Conservation (phyloP, 2,113 vertebrate genomes). For the Dicerorhinus sumatrensis region DNA sequence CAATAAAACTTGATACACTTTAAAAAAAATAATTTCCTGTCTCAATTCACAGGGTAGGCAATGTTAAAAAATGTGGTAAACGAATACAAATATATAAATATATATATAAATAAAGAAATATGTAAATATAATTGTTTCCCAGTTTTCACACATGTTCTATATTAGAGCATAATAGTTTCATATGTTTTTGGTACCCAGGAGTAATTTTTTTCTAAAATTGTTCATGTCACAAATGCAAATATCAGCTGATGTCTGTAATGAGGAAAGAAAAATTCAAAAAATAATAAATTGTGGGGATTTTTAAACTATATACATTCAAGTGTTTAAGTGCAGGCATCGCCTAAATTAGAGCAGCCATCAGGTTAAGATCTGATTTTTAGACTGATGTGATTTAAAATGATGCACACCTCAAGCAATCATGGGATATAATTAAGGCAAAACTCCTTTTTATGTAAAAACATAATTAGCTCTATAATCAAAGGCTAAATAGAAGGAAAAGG, state of each 20-base stretch:
- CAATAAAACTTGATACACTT: background rate
- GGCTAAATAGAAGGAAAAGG: background rate
- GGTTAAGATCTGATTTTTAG: background rate
- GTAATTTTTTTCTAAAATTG: conserved; percentile 3
- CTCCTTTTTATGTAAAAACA: background rate
- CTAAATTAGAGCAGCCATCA: background rate
- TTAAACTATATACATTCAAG: background rate
- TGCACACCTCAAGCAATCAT: background rate
- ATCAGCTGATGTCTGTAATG: background rate
- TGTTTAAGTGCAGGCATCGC: background rate
- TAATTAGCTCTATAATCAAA: background rate
- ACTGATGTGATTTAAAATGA: background rate
- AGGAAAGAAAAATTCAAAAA: background rate
- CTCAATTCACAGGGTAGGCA: background rate
- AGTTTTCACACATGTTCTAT: background rate
- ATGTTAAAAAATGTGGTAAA: conserved; percentile 19
- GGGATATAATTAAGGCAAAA: background rate
- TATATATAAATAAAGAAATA: background rate
- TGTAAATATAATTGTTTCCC: background rate
- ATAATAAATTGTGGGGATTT: background rate
- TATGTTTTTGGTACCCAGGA: background rate
- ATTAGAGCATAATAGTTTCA: background rate
- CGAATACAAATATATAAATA: background rate
- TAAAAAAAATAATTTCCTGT: background rate
- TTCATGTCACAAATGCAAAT: conserved; percentile 25